Conservation (phyloP, 2,113 vertebrate genomes). For the Indicator indicator region DNA sequence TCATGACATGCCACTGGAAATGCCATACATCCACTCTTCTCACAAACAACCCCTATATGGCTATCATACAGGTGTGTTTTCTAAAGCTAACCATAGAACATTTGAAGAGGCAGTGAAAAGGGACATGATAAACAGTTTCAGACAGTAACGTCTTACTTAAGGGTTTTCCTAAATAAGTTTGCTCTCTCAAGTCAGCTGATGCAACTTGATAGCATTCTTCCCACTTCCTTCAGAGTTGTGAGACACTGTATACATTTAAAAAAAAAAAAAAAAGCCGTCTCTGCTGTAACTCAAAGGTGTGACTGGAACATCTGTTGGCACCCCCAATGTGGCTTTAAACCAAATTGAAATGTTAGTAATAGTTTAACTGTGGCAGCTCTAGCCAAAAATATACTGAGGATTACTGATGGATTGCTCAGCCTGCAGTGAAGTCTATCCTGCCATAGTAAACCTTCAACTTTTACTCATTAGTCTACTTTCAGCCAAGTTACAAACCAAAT, state of each 20-base stretch:
- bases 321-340: neutral
- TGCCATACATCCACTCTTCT: neutral
- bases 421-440: neutral
- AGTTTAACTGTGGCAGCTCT: neutral
- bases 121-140: neutral
- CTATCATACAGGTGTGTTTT: accelerated
- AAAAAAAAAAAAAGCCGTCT: conserved; percentile 31
- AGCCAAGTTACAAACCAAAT: neutral
- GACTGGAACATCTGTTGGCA: conserved; percentile 5
- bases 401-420: neutral
- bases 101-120: neutral
- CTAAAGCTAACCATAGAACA: neutral
- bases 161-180: neutral
- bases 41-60: neutral
- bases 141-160: neutral
- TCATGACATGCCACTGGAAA: neutral
- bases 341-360: neutral
- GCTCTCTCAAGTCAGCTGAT: neutral
- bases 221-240: neutral
- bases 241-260: neutral
- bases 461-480: neutral
- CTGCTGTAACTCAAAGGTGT: neutral
- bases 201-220: neutral
- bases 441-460: neutral
- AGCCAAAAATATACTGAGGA: neutral